A percentile compares a stretch with the other conserved stretches of the same genome.
phyloP scores from a whole-genome alignment of 2,888 invertebrate genomes.

The Emmelina monodactyla region DNA sequence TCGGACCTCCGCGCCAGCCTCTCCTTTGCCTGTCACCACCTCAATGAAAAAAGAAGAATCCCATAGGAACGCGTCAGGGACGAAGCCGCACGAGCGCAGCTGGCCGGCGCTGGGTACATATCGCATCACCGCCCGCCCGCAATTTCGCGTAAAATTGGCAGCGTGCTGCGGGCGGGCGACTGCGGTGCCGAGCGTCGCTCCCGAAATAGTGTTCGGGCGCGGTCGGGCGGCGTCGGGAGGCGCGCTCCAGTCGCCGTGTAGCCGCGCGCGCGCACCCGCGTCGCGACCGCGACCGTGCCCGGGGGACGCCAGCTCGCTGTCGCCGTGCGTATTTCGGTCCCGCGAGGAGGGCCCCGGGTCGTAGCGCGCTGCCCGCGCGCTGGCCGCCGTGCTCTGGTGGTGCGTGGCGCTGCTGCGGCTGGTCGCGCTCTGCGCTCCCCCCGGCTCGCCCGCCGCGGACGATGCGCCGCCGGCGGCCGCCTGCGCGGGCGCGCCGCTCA shows the following conservation, averaged over 20 bases:
- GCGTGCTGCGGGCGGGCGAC: constrained; percentile 58
- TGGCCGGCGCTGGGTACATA: constrained; percentile 46
- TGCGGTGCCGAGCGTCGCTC: constrained; percentile 58
- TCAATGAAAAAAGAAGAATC: constrained; percentile 33
- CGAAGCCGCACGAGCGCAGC: constrained; percentile 28
- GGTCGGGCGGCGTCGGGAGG: constrained; percentile 56
- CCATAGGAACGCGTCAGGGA: constrained; percentile 24
- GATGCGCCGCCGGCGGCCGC: constrained; percentile 42
- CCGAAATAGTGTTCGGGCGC: constrained; percentile 66
- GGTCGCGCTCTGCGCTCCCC: constrained; percentile 59
- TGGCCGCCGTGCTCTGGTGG: constrained; percentile 65
- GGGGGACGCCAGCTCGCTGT: constrained; percentile 37
- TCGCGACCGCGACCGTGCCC: constrained; percentile 44
- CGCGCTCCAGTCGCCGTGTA: constrained; percentile 62
- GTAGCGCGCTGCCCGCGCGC: constrained; percentile 61
- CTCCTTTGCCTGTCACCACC: constrained; percentile 11
- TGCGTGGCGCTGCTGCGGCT: constrained; percentile 64
- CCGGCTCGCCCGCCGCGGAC: constrained; percentile 43
- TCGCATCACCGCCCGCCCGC: constrained; percentile 67
- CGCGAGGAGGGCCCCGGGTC: constrained; percentile 56
- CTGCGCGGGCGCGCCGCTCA: constrained; percentile 23
- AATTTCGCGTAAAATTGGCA: constrained; percentile 67
- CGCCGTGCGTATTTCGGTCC: constrained; percentile 59
- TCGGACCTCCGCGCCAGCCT: constrained; percentile 11
- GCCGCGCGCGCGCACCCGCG: constrained; percentile 64